A percentile compares a stretch with the other conserved stretches of the same genome.
These are phyloP conservation scores for Chrysolina haemoptera DNA, from an alignment of 2,888 invertebrate species.

Conservation along the genomic window DNA sequence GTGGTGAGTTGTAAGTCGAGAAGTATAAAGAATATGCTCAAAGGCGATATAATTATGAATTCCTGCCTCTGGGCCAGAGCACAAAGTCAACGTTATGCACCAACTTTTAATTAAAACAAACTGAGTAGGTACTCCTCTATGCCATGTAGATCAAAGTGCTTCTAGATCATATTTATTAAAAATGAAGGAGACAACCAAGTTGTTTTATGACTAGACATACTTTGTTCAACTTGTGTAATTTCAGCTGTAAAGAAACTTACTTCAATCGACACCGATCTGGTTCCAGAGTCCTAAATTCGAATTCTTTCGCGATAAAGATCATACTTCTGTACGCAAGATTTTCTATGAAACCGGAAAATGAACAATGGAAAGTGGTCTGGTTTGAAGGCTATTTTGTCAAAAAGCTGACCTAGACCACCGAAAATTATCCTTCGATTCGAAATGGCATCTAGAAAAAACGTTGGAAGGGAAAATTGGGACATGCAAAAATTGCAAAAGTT, in stretches of 20 bases:
- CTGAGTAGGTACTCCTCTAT: slow-evolving; percentile 61
- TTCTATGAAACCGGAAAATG: no score
- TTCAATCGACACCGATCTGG: background rate
- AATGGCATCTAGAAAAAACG: no score
- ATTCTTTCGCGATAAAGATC: no score
- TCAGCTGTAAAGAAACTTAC: background rate
- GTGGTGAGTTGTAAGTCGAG: slow-evolving; percentile 48
- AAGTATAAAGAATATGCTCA: slow-evolving; percentile 62
- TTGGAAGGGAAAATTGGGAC: no score
- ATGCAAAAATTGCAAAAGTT: no score
- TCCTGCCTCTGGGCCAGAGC: slow-evolving; percentile 63
- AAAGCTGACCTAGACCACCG: no score
- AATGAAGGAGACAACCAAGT: slow-evolving; percentile 62
- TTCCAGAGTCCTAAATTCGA: background rate
- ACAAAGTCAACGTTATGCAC: slow-evolving; percentile 67
- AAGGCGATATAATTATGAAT: slow-evolving; percentile 68
- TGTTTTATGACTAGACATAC: slow-evolving; percentile 10
- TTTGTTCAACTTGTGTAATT: slow-evolving; percentile 11
- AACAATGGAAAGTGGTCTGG: no score
- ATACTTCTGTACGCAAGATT: no score
- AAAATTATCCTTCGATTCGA: no score
- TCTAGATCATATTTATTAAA: slow-evolving; percentile 65
- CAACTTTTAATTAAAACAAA: slow-evolving; percentile 70
- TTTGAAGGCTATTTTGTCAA: no score
- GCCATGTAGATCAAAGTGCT: slow-evolving; percentile 67